A percentile compares a stretch with the other conserved stretches of the same genome.
phyloP scores from a whole-genome alignment of 2,113 vertebrate genomes.

The Caloenas nicobarica region DNA sequence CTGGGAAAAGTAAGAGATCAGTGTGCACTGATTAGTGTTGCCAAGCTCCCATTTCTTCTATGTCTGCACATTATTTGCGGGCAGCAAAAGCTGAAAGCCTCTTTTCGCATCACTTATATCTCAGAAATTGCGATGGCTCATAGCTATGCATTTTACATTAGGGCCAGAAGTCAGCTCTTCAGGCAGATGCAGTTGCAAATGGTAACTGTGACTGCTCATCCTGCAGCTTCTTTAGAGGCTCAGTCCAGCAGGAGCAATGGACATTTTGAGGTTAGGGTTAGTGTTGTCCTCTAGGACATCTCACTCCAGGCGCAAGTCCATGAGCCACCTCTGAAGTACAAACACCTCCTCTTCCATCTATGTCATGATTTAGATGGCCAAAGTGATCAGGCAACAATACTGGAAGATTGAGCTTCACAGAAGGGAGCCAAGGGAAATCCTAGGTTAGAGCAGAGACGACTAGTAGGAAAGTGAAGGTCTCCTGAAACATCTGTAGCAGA shows the following conservation, averaged over 20 bases:
- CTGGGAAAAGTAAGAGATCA: background rate
- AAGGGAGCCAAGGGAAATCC: background rate
- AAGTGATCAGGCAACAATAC: background rate
- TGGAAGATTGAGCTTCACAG: background rate
- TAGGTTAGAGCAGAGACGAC: background rate
- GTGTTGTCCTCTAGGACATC: background rate
- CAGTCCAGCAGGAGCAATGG: background rate
- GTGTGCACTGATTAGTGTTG: fast-evolving
- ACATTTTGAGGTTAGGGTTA: background rate
- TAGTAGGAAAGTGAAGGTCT: background rate
- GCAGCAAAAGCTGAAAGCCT: background rate
- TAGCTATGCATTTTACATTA: background rate
- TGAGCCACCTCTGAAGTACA: background rate
- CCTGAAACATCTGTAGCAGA: background rate
- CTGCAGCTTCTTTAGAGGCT: background rate
- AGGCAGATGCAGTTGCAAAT: background rate
- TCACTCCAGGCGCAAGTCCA: background rate
- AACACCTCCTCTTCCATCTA: background rate
- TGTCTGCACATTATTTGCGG: background rate
- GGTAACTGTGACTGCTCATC: background rate
- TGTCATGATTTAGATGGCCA: background rate
- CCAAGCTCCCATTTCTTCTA: background rate
- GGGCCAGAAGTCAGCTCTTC: background rate
- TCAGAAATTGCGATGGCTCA: background rate
- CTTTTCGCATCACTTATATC: background rate